Conservation (phyloP, 2,113 vertebrate species). For the Chelonoidis abingdonii region DNA sequence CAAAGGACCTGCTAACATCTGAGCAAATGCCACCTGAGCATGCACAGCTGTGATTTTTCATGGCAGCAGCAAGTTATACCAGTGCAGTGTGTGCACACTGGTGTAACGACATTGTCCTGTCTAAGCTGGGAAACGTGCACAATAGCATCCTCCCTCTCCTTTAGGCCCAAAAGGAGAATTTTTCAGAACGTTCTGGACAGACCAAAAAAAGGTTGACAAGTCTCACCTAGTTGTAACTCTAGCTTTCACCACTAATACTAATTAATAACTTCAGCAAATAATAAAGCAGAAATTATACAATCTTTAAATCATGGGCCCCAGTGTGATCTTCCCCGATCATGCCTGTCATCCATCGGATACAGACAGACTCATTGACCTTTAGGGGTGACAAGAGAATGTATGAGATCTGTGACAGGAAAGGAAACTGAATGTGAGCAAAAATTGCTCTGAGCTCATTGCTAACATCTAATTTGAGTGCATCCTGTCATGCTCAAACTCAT, state of each 20-base stretch:
- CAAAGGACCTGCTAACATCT: too few species aligned
- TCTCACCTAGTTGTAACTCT: not conserved
- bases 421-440: constrained; percentile 1
- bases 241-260: not conserved
- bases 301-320: constrained; percentile 5
- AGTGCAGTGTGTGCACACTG: too few species aligned
- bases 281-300: not conserved
- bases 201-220: not conserved
- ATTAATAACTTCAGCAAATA: not conserved
- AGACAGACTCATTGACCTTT: not conserved
- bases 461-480: not conserved
- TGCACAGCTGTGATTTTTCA: too few species aligned
- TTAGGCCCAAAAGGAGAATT: not conserved
- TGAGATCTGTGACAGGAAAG: not conserved
- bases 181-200: not conserved
- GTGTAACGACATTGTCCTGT: too few species aligned
- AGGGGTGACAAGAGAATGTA: not conserved
- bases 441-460: not conserved
- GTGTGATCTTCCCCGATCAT: not conserved
- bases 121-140: too few species aligned
- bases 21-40: too few species aligned
- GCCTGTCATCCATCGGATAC: not conserved
- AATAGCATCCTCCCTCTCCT: too few species aligned
- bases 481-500: not conserved
- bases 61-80: too few species aligned